Conservation (phyloP, 2,888 invertebrate genomes). For the Thereva unica region DNA sequence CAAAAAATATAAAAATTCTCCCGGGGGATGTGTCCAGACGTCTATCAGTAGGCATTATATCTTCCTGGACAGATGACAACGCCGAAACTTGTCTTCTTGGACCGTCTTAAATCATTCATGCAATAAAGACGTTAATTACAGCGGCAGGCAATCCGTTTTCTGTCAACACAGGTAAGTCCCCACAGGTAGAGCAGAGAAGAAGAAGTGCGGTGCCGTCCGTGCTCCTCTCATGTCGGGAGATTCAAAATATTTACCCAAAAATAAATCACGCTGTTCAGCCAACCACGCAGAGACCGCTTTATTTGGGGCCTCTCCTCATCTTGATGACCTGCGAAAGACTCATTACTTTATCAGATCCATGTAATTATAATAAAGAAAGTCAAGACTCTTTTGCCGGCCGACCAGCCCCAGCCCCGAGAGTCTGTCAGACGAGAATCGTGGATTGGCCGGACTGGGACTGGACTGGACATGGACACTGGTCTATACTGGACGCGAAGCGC, state of each 20-base stretch:
- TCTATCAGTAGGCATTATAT: no score
- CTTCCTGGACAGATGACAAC: no score
- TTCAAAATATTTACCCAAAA: slow-evolving; percentile 12
- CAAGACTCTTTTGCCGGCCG: slow-evolving; percentile 11
- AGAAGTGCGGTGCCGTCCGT: neutral
- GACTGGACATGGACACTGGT: no score
- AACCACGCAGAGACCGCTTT: neutral
- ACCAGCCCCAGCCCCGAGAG: neutral
- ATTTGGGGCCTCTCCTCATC: slow-evolving; percentile 12
- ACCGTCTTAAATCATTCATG: slow-evolving; percentile 18
- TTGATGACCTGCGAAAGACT: slow-evolving; percentile 40
- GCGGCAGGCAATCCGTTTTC: slow-evolving; percentile 16
- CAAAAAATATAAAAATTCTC: no score
- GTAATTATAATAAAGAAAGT: slow-evolving; percentile 39
- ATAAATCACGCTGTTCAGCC: slow-evolving; percentile 13
- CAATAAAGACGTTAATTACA: slow-evolving; percentile 35
- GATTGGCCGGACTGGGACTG: no score
- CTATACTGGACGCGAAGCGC: no score
- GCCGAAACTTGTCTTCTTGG: no score
- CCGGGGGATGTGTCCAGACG: no score
- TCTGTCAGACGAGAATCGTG: no score
- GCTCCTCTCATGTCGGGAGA: neutral
- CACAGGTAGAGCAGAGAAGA: no score
- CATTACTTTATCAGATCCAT: slow-evolving; percentile 41
- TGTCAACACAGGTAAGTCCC: slow-evolving; percentile 21